phyloP scores from a whole-genome alignment of 2,797 vertebrate genomes.

The Malurus splendens region DNA sequence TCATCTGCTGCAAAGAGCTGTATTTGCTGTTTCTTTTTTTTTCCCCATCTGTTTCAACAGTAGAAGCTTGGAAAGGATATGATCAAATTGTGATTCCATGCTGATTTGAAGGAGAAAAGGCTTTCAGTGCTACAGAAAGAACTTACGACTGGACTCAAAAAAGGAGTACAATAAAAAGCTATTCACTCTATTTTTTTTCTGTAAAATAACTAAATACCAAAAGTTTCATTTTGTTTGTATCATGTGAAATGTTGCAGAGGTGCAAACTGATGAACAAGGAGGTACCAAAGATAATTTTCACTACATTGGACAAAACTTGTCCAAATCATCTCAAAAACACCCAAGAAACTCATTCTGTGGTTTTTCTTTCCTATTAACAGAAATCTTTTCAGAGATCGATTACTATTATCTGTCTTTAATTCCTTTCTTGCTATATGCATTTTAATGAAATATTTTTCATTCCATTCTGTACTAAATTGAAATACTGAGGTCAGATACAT shows the following conservation, averaged over 20 bases:
- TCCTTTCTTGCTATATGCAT: not conserved
- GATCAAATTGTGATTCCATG: not conserved
- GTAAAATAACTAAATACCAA: not conserved
- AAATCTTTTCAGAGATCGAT: not conserved
- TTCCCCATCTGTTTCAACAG: not conserved
- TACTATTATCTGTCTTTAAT: not conserved
- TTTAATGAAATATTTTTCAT: slow-evolving; percentile 1
- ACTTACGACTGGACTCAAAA: not conserved
- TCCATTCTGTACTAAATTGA: not conserved
- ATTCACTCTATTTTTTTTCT: not conserved
- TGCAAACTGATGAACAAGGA: not conserved
- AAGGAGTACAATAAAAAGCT: not conserved
- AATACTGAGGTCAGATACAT: not conserved
- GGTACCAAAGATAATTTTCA: not conserved
- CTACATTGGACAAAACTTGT: not conserved
- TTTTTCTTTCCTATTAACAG: not conserved
- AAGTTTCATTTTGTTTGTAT: not conserved
- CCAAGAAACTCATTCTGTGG: not conserved
- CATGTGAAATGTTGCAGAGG: not conserved
- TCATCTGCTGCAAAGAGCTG: not conserved
- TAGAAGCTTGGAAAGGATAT: slow-evolving; percentile 13
- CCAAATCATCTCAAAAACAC: not conserved
- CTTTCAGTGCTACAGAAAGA: not conserved
- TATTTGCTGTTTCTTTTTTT: not conserved
- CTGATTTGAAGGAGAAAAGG: not conserved